Base-by-base conservation (phyloP, 2,113 vertebrate species). In the Antigone vipio region DNA sequence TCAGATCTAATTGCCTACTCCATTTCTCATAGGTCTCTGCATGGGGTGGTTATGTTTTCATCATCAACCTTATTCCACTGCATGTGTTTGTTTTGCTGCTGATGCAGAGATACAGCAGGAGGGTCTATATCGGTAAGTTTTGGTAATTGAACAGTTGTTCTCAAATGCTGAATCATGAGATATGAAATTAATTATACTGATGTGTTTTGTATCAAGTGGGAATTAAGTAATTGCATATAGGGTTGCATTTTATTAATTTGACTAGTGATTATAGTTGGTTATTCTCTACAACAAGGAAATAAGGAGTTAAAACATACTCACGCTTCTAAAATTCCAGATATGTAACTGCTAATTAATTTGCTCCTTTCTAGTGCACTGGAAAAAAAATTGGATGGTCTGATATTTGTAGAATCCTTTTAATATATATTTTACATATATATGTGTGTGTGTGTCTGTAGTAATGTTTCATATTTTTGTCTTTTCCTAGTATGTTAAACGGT, bases 1-100 rank as follows among this genome's bases (percentile, higher is more conserved):
- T 89, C 24, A 68, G 52, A 16, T 92, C 68, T 96, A 8, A 77
- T 85, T 88, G 96, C 45, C 16, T 66, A 4, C 97, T 96, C 91
- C 14, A 40, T 97, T 96, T 93, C 67, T 96, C 85, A 1, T 84
- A 99, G 99, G 99, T 99, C 85, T 99, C 99, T 64, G 99, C 99
- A n/a, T 99, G 99, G 99, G 99, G 99, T 97, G 99, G 99, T 81
- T 99, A 99, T 80, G 99, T 99, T 88, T 99, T 99, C 92, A 99
- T 99, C 93, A 99, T 99, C 98, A 99, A 99, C 97, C 98, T 99
- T 96, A 99, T 99, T 97, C 99, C 99, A 40, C 98, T 99, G 94
- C 99, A 99, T 92, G 99, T 99, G 74, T 99, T 99, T 97, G 99
- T 99, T 84, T 98, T 99, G 88, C 97, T 99, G 88, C 98, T 99